These are phyloP conservation scores for Hypena proboscidalis DNA, from an alignment of 2,888 invertebrate genomes.

Conservation along the genomic window DNA sequence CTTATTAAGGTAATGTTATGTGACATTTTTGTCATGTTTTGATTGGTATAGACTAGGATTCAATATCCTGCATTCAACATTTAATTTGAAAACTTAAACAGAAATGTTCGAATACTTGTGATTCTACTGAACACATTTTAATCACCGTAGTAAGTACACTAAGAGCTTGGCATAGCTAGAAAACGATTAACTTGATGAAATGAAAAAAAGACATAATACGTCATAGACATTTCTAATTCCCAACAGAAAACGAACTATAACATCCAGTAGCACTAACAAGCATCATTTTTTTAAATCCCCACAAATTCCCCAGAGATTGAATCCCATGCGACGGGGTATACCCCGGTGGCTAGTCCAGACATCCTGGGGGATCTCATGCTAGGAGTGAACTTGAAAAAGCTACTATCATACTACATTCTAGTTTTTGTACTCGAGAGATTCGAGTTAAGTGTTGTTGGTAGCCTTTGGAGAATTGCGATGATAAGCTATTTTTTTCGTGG, in stretches of 20 bases:
- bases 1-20: conserved; percentile 65
- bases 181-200: too few relatives aligned
- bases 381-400: conserved; percentile 68
- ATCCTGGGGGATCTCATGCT: conserved; percentile 66
- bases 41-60: not conserved
- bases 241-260: conserved; percentile 4
- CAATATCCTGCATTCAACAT: not conserved
- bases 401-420: conserved; percentile 42
- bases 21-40: conserved; percentile 31
- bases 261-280: conserved; percentile 9
- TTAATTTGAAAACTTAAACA: too few relatives aligned
- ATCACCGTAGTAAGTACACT: too few relatives aligned
- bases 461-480: conserved; percentile 14
- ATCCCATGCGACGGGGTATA: conserved; percentile 73
- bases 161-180: too few relatives aligned
- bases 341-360: conserved; percentile 57
- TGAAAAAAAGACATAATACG: too few relatives aligned
- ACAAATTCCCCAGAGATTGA: conserved; percentile 83
- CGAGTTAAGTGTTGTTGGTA: conserved; percentile 13
- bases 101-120: too few relatives aligned
- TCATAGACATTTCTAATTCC: too few relatives aligned
- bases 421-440: conserved; percentile 20
- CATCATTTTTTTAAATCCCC: conserved; percentile 62
- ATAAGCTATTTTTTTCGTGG: conserved; percentile 9
- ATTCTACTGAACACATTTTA: too few relatives aligned